Base-by-base conservation (phyloP, 2,888 invertebrate genomes). In the Plemyria rubiginata region DNA sequence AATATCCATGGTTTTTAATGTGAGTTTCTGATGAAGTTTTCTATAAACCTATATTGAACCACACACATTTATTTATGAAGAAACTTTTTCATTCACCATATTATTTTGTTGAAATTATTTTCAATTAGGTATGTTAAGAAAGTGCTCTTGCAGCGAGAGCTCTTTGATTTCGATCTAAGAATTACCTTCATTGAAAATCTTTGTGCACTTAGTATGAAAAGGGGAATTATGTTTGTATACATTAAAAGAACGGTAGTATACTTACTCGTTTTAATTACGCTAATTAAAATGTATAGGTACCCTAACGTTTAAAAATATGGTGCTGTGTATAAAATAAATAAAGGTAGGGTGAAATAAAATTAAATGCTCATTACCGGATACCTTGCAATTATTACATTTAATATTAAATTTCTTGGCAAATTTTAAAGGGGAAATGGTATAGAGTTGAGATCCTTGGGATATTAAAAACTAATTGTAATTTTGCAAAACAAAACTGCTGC, bases 371-470 rank as follows among this genome's bases (percentile, higher is more conserved):
- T 71, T 71, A 70, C 57, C 54, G 63, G 66, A 68, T 64, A 60
- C 53, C 63, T 56, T 55, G 62, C 66, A 71, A 70, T 70, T 11
- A 38, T 38, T 68, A 71, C 64, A 67, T 68, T 71, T 64, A 68
- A 70, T 71, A 70, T 68, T 68, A 57, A 62, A 71, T 71, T 71
- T 67, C 70, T 67, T 68, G 67, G 45, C 66, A 15, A 66, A 71
- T 62, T 67, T 68, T 64, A 65, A 60, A 58, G 68, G 71, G 65
- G 9, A 61, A 61, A 61, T 64, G 60, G 65, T 64, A 65, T 65
- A 62, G 62, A 65, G 65, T 63, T 60, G 62, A 57, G 62, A 52
- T 62, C 55, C 58, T 55, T 65, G 38, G 57, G 59, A 53, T 62
- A 64, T 62, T 50, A 60, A 66, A 63, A 55, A 63, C 60, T 57